These are phyloP conservation scores for Pampusana beccarii DNA, from an alignment of 2,113 vertebrate species.

Conservation along the genomic window DNA sequence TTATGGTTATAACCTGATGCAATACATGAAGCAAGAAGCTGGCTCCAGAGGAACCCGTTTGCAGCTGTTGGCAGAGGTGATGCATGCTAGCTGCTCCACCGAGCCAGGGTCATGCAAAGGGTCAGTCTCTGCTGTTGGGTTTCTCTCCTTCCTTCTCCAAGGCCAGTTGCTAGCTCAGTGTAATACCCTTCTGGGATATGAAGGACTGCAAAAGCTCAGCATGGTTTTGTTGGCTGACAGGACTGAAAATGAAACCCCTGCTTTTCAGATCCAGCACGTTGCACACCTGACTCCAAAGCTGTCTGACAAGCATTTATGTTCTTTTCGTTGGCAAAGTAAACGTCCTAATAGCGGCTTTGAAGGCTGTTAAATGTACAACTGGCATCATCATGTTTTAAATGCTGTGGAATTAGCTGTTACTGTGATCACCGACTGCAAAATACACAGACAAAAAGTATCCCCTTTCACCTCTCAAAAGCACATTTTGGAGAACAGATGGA, in stretches of 20 bases:
- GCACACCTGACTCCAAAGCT: background rate
- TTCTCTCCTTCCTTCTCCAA: background rate
- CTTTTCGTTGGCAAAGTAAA: background rate
- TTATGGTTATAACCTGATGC: background rate
- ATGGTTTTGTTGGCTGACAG: background rate
- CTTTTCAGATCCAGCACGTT: constrained; percentile 12
- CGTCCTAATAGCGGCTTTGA: background rate
- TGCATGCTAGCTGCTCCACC: background rate
- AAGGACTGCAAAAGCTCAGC: constrained; percentile 9
- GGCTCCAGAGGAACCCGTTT: background rate
- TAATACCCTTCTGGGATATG: background rate
- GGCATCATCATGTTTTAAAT: constrained; percentile 10
- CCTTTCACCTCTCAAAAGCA: background rate
- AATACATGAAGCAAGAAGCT: background rate
- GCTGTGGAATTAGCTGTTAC: constrained; percentile 39
- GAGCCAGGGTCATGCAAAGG: background rate
- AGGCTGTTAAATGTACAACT: background rate
- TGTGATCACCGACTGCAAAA: constrained; percentile 24
- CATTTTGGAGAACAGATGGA: background rate
- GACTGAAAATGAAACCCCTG: constrained; percentile 13
- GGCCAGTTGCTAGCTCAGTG: background rate
- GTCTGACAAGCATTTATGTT: background rate
- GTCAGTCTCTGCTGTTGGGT: background rate
- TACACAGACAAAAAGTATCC: background rate
- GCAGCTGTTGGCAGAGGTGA: background rate